Conservation (phyloP, 2,113 vertebrate species). For the Dicrurus megarhynchus region DNA sequence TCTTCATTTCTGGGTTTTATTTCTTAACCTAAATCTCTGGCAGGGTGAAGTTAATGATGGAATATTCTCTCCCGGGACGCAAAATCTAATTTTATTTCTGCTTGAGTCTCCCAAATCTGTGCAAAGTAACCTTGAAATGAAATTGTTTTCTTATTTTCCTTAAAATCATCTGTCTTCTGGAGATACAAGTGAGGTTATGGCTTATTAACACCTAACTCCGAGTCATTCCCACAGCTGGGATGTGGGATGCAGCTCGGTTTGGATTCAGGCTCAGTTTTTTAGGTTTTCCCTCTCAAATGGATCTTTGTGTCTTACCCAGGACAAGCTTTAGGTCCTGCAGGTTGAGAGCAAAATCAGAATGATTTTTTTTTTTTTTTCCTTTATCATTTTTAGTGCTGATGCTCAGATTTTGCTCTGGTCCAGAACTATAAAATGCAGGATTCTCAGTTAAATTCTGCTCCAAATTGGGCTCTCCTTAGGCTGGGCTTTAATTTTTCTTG, state of each 20-base stretch:
- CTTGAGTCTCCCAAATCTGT: accelerated
- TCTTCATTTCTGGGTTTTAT: background rate
- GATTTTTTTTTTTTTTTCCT: background rate
- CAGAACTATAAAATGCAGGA: background rate
- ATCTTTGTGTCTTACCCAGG: background rate
- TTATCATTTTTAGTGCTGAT: background rate
- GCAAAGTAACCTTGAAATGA: background rate
- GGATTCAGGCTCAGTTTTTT: background rate
- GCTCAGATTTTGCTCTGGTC: background rate
- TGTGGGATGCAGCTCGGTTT: background rate
- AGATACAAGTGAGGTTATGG: accelerated
- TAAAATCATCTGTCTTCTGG: background rate
- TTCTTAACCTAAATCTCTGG: background rate
- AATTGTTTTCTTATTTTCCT: background rate
- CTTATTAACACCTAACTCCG: accelerated
- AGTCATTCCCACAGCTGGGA: background rate
- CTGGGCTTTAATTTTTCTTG: background rate
- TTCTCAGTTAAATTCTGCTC: background rate
- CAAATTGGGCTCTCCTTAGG: background rate
- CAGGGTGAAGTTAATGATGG: background rate
- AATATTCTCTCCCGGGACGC: background rate
- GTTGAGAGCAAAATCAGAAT: background rate
- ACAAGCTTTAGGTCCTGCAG: background rate
- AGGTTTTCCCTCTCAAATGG: background rate
- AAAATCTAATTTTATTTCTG: accelerated